These are phyloP conservation scores for Fopius arisanus DNA, from an alignment of 1,140 invertebrate genomes.

Conservation along the genomic window DNA sequence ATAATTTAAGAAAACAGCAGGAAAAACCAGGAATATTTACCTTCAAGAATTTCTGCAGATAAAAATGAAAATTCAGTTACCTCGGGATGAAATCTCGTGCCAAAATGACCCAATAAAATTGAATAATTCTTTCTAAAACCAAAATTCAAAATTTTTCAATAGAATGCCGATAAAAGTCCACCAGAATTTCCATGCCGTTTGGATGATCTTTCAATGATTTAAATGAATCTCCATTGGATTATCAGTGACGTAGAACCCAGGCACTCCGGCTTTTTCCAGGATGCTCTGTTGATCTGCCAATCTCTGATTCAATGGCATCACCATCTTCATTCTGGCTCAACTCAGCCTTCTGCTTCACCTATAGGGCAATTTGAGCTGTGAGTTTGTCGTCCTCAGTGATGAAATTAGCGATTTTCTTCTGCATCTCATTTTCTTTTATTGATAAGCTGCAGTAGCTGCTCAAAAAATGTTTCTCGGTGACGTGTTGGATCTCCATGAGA, in stretches of 20 bases:
- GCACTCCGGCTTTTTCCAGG: conserved; percentile 88
- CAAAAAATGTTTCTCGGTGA: conserved; percentile 90
- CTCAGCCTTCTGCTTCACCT: conserved; percentile 76
- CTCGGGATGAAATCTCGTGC: too few species aligned
- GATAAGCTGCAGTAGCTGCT: conserved; percentile 81
- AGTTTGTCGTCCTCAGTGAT: conserved; percentile 69
- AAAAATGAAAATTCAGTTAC: too few species aligned
- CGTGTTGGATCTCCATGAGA: conserved; percentile 93
- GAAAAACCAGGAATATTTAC: too few species aligned
- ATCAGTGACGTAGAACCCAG: conserved; percentile 90
- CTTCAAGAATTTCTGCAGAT: too few species aligned
- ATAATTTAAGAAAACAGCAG: too few species aligned
- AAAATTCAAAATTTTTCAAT: too few species aligned
- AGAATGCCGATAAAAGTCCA: too few species aligned
- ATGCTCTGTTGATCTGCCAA: conserved; percentile 91
- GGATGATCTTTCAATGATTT: too few species aligned
- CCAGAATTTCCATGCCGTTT: too few species aligned
- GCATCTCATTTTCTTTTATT: conserved; percentile 79
- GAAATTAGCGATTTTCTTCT: conserved; percentile 71
- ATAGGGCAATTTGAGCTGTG: conserved; percentile 68
- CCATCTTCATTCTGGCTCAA: conserved; percentile 80
- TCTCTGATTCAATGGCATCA: conserved; percentile 89
- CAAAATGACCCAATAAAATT: too few species aligned
- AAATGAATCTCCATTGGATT: conserved; percentile 90
- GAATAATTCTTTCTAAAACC: too few species aligned